A percentile compares a stretch with the other conserved stretches of the same genome.
These are phyloP conservation scores for Thomomys bottae DNA, from an alignment of 2,113 vertebrate genomes.

Conservation along the genomic window DNA sequence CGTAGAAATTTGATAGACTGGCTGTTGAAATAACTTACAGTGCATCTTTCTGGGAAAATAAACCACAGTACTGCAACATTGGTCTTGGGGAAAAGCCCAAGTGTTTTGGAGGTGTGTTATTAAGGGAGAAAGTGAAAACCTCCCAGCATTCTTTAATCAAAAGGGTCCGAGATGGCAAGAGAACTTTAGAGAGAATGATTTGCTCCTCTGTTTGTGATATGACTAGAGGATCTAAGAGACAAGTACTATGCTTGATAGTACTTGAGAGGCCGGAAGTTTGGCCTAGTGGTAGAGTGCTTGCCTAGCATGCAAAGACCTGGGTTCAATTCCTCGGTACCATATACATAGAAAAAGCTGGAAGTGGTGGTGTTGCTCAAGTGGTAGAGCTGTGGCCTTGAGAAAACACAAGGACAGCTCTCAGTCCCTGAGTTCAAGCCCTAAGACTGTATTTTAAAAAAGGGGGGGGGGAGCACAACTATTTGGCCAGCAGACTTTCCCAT, in stretches of 20 bases:
- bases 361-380: no score
- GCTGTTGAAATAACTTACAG: slow-evolving; percentile 37
- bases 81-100: not conserved
- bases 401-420: no score
- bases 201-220: not conserved
- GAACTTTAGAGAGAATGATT: not conserved
- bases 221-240: not conserved
- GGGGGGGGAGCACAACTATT: not conserved
- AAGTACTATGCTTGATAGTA: not conserved
- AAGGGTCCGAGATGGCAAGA: not conserved
- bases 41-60: slow-evolving; percentile 20
- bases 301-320: no score
- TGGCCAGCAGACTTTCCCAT: not conserved
- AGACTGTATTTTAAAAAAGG: not conserved
- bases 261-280: no score
- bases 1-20: not conserved
- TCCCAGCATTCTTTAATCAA: slow-evolving; percentile 29
- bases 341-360: no score
- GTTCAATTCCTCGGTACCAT: no score
- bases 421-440: no score
- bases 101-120: slow-evolving; percentile 47
- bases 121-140: slow-evolving; percentile 28
- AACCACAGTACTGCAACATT: not conserved
- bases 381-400: no score
- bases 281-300: no score